These are phyloP conservation scores for Leptopilina boulardi DNA, from an alignment of 1,140 invertebrate species.

Conservation along the genomic window DNA sequence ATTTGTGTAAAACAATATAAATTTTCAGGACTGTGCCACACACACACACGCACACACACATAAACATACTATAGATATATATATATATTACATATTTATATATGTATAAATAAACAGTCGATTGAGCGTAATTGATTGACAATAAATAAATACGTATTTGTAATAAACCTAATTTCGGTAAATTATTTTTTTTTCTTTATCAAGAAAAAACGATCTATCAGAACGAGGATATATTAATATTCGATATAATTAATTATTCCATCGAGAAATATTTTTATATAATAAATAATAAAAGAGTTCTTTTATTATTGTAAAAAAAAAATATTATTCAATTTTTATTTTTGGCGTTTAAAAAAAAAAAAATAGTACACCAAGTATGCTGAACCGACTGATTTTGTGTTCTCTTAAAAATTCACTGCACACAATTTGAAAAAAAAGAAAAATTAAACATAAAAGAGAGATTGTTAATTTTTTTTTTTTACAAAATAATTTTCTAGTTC, in stretches of 20 bases:
- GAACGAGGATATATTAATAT: slow-evolving; percentile 19
- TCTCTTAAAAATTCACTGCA: slow-evolving; percentile 33
- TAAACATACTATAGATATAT: neutral
- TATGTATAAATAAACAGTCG: slow-evolving; percentile 29
- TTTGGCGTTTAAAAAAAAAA: too few species aligned
- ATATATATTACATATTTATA: neutral
- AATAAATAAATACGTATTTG: slow-evolving; percentile 15
- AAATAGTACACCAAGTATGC: slow-evolving; percentile 33
- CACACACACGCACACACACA: neutral
- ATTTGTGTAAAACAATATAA: slow-evolving; percentile 23
- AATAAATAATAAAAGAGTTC: too few species aligned
- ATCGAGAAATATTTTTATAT: too few species aligned
- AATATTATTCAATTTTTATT: too few species aligned
- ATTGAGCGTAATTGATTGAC: slow-evolving; percentile 37
- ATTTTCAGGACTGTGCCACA: neutral
- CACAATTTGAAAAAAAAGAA: slow-evolving; percentile 7
- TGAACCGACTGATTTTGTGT: slow-evolving; percentile 39
- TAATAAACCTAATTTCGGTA: neutral
- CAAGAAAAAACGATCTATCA: neutral
- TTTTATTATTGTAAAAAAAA: too few species aligned
- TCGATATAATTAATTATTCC: neutral
- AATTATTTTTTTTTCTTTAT: neutral
- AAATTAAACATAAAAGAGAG: slow-evolving; percentile 21
- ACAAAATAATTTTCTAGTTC: too few species aligned
- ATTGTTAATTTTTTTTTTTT: too few species aligned